Conservation (phyloP, 2,113 vertebrate genomes). For the Psettodes erumei region DNA sequence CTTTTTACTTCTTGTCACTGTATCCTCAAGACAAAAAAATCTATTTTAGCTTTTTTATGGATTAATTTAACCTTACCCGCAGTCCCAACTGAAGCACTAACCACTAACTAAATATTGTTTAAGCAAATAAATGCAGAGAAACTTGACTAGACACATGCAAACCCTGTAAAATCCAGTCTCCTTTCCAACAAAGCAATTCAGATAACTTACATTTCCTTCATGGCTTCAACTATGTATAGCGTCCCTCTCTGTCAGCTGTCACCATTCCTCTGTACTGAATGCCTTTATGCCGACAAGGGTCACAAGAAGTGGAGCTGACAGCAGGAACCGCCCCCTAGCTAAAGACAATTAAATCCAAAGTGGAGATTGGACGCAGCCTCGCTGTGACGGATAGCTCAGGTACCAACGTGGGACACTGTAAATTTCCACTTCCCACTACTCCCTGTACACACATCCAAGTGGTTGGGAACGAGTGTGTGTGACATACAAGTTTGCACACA, state of each 20-base stretch:
- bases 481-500: slow-evolving; percentile 22
- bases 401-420: slow-evolving; percentile 78
- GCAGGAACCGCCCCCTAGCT: slow-evolving; percentile 70
- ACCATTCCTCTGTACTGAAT: slow-evolving; percentile 80
- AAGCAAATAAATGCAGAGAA: neutral
- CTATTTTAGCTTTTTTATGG: neutral
- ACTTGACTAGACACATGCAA: neutral
- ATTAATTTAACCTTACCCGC: neutral
- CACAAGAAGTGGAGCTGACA: slow-evolving; percentile 75
- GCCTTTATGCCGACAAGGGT: slow-evolving; percentile 72
- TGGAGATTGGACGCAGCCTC: slow-evolving; percentile 72
- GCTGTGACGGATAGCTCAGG: slow-evolving; percentile 72
- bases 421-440: slow-evolving; percentile 80
- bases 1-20: neutral
- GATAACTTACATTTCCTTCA: slow-evolving; percentile 84
- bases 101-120: neutral
- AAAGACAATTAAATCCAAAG: slow-evolving; percentile 81
- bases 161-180: neutral
- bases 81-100: neutral
- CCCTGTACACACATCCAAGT: slow-evolving; percentile 42
- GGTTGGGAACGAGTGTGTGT: slow-evolving; percentile 36
- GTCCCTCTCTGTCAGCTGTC: slow-evolving; percentile 76
- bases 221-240: slow-evolving; percentile 73
- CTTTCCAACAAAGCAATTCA: slow-evolving; percentile 19
- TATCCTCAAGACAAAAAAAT: slow-evolving; percentile 10